Percentiles rank a stretch among this genome's conserved stretches.
phyloP scores from a whole-genome alignment of 2,888 invertebrate genomes.

The Drosophila eohydei region DNA sequence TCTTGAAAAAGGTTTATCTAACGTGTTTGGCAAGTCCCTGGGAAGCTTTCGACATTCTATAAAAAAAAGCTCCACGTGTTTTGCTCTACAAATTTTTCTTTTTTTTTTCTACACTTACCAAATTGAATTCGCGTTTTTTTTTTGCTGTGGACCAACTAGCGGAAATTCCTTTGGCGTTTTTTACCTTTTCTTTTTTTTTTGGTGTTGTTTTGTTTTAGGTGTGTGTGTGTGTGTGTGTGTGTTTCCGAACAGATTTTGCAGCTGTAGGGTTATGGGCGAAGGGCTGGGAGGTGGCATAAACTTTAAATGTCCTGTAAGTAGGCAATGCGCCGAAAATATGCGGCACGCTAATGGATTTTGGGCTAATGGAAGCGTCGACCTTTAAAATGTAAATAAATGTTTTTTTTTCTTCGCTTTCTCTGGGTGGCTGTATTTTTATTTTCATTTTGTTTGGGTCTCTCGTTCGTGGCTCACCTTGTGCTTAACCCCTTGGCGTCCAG shows the following conservation, averaged over 20 bases:
- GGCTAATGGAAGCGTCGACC: conserved; percentile 75
- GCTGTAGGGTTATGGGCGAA: conserved; percentile 24
- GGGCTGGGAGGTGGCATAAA: conserved; percentile 30
- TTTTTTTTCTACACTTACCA: conserved; percentile 24
- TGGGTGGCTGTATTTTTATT: conserved; percentile 11
- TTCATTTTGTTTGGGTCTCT: conserved; percentile 7
- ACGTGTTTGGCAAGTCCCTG: conserved; percentile 14
- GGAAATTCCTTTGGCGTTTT: conserved; percentile 36
- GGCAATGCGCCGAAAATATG: conserved; percentile 69
- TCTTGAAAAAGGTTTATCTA: conserved; percentile 27
- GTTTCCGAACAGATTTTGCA: conserved; percentile 40
- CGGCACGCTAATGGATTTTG: conserved; percentile 75
- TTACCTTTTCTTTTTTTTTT: conserved; percentile 15
- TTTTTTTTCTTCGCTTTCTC: conserved; percentile 27
- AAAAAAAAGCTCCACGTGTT: conserved; percentile 19
- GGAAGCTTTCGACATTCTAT: conserved; percentile 22
- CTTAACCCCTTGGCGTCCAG: conserved; percentile 65
- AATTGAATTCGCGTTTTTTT: conserved; percentile 47
- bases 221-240: conserved; percentile 15
- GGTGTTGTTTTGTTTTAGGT: conserved; percentile 21
- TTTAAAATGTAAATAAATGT: conserved; percentile 77
- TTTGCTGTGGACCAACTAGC: conserved; percentile 17
- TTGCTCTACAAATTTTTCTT: conserved; percentile 15
- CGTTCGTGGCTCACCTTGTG: conserved; percentile 54
- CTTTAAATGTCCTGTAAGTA: conserved; percentile 70